Evolutionary conservation across 2,888 invertebrate genomes (phyloP), one percentile per base, ranked within the genome.

Genomic region (Drosophila limbata): DNA sequence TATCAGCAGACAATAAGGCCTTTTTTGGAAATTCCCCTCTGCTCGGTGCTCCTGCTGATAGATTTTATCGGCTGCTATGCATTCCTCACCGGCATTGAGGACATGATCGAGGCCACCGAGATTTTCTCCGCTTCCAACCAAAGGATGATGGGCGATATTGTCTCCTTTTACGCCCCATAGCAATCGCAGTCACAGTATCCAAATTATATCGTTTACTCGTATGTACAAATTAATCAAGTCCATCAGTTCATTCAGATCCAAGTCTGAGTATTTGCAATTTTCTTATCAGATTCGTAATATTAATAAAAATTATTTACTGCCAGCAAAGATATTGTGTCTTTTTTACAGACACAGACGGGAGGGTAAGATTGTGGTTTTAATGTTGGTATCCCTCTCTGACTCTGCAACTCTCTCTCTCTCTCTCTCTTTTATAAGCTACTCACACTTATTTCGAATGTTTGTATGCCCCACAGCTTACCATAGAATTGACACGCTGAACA

Each of bases 401-500:
- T n/a, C n/a, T n/a, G 21, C 21, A 25, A 5, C n/a, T 8, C n/a
- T 37, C n/a, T n/a, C 37, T 35, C 6, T 37, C 13, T 37, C n/a
- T n/a, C 4, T 11, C 11, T 35, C 33, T 35, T 35, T 3, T 35
- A 11, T 11, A 11, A 4, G 0, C n/a, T 37, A n/a, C 11, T 37
- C 31, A 10, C 13, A 48, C 11, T 17, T 4, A 8, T 31, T 1
- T 33, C 2, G 5, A 6, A 1, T 33, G 9, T 19, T 1, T 25
- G 3, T 47, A 0, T 13, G 2, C 2, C 31, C 42, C 11, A 39
- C 25, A 56, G 55, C 21, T 11, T 15, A 57, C 9, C 91, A 93
- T 82, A 91, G 91, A 82, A 91, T 93, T 52, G 93, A 93, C 78
- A 84, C 92, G 9, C 84, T 93, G 37, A 93, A 93, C 81, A 92